Conservation (phyloP, 2,113 vertebrate species). For the Glaucomys volans region DNA sequence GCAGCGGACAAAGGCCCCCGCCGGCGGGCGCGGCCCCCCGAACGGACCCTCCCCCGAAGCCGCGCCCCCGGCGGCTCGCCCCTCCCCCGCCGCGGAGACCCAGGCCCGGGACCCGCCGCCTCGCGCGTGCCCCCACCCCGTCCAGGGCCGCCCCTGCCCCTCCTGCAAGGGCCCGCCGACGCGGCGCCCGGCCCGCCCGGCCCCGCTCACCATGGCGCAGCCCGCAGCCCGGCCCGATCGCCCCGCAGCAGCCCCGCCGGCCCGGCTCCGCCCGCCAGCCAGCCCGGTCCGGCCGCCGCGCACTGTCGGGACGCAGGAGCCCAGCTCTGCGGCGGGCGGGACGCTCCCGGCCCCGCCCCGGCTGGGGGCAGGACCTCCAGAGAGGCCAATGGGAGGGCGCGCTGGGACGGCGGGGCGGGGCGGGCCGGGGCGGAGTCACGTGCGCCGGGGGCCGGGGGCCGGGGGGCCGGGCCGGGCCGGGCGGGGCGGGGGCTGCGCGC, state of each 20-base stretch:
- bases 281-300: not conserved
- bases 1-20: slow-evolving; percentile 74
- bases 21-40: slow-evolving; percentile 60
- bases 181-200: rapidly evolving
- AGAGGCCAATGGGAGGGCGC: slow-evolving; percentile 42
- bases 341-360: slow-evolving; percentile 54
- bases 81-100: slow-evolving; percentile 44
- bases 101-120: not conserved
- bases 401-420: slow-evolving; percentile 52
- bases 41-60: slow-evolving; percentile 57
- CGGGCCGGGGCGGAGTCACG: slow-evolving; percentile 49
- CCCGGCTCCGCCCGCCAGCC: not conserved
- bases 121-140: not conserved
- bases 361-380: not conserved
- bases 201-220: slow-evolving; percentile 68
- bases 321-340: slow-evolving; percentile 67
- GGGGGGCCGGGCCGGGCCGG: too few species aligned
- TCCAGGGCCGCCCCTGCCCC: not conserved
- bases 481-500: not conserved
- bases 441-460: not conserved
- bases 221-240: slow-evolving; percentile 6
- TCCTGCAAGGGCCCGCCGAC: not conserved
- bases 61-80: not conserved
- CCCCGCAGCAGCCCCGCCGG: slow-evolving; percentile 52
- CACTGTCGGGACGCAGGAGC: slow-evolving; percentile 52